Base-by-base conservation (phyloP, 2,888 invertebrate species). In the Pyralis farinalis region DNA sequence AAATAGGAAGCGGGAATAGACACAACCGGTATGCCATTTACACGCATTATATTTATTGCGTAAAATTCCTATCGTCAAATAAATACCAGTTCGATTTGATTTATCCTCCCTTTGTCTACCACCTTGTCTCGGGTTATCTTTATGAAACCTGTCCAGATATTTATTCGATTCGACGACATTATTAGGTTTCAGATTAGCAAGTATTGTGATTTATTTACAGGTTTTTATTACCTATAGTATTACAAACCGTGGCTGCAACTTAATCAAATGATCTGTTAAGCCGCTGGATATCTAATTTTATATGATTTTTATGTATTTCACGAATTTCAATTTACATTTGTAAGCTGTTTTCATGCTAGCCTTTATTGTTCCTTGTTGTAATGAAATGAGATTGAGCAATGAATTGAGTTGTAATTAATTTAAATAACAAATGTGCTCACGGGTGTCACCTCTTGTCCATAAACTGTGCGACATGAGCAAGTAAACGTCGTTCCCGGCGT, bases 401-500 rank as follows among this genome's bases (percentile, higher is more conserved):
- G 25, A 25, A 25, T 5, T 25, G 25, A 25, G 7, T 25, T 2
- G 25, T 25, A 25, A 25, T 25, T 25, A 7, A 25, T 25, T 25
- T n/a, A 25, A 25, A 25, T 16, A 25, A 25, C 25, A 25, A 25
- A 25, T 25, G 7, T 25, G 25, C 8, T 25, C 7, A 25, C 7
- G 25, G 2, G 4, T 25, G 25, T 25, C 25, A 25, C 7, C 7
- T 25, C 7, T 25, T 25, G 25, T 25, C 25, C 25, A 25, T 25
- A 25, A 25, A 25, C 7, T 25, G 25, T 25, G 25, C 7, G 25
- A 25, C 3, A 2, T 7, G 25, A 7, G 25, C 25, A n/a, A n/a
- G 25, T n/a, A 25, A 25, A n/a, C 25, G 25, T 7, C 25, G 12
- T 7, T n/a, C 33, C 20, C 10, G 39, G 27, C 42, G 32, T 45